Base-by-base conservation (phyloP, 2,888 invertebrate genomes). In the Leucophora obtusa region DNA sequence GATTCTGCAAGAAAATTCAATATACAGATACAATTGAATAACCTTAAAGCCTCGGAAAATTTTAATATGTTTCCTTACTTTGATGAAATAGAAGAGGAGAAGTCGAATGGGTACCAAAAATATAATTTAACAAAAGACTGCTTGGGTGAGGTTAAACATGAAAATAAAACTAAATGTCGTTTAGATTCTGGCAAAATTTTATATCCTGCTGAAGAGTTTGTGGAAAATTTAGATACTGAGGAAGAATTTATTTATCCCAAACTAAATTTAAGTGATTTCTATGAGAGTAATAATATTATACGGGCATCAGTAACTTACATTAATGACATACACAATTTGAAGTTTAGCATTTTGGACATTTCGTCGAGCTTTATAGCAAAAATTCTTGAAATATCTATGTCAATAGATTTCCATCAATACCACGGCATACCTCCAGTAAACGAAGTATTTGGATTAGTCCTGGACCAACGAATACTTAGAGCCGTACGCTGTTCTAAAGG, bases 361-460 rank as follows among this genome's bases (percentile, higher is more conserved):
- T 59, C 63, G 3, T 68, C 73, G 7, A 43, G 21, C 47, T 60
- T 77, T 18, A n/a, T 58, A 4, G 2, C 14, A 1, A 53, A 54
- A 8, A 69, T 84, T 5, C 58, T 71, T 10, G 68, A 80, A 14
- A 58, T 84, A 15, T 54, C 80, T 0, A 72, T 77, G 15, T 80
- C 77, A 51, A 21, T 82, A 11, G 74, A 82, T 50, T 59, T 84
- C 7, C 76, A 70, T 11, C 84, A 84, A 56, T 83, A 83, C 21
- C 47, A 69, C 8, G 10, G 8, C 2, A 14, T 82, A 63, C 84
- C 84, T 1, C 21, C 62, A 1, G 28, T 65, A 5, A 33, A 53
- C 11, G 82, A 83, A 54, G 56, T 84, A 8, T 84, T 84, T 53
- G 84, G 84, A 7, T 50, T 77, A 35, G 84, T 82, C 2, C 43